Evolutionary conservation across 2,113 vertebrate species (phyloP), one percentile per base, ranked within the genome.

Genomic region (Poeciliopsis prolifica): DNA sequence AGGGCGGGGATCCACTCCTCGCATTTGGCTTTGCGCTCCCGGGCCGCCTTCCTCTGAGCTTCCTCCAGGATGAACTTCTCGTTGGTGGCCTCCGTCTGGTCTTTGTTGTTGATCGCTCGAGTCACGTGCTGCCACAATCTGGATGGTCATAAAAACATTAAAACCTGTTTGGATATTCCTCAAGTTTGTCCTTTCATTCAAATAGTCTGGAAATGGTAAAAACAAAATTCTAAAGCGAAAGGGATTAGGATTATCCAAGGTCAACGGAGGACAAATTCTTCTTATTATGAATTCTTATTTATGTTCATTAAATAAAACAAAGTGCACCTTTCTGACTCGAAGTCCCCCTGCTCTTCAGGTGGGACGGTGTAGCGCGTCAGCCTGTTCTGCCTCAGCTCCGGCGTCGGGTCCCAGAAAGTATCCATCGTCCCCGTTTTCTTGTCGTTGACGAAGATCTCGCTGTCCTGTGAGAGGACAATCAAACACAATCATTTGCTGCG

Each of bases 101-200:
- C 98, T 95, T 99, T 99, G 89, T 95, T 97, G 92, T 95, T 97
- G 94, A 99, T 98, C 84, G 98, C 97, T 83, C 94, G 95, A 15
- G 98, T 99, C 87, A 99, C 98, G 28, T 97, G 96, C 77, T 98
- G 98, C 98, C 98, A 99, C 86, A 99, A 94, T 81, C 98, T 99
- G 89, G 15, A 54, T 12, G 14, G 33, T 29, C 4, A 19, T 5
- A 14, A 7, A 37, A 10, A 58, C 51, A 58, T 58, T 24, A 4
- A 10, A 8, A 58, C 7, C 22, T 9, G 24, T n/a, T 24, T 58
- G 24, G 22, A n/a, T n/a, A n/a, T 10, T 11, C 22, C 9, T 24
- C 51, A n/a, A n/a, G 17, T 42, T 42, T 42, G 4, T 42, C 14
- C 40, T 42, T 42, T 42, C 40, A 15, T 4, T 42, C 12, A 42